Evolutionary conservation across 2,797 vertebrate genomes (phyloP), one percentile per base, ranked within the genome.

Genomic region (Scolopax rusticola): DNA sequence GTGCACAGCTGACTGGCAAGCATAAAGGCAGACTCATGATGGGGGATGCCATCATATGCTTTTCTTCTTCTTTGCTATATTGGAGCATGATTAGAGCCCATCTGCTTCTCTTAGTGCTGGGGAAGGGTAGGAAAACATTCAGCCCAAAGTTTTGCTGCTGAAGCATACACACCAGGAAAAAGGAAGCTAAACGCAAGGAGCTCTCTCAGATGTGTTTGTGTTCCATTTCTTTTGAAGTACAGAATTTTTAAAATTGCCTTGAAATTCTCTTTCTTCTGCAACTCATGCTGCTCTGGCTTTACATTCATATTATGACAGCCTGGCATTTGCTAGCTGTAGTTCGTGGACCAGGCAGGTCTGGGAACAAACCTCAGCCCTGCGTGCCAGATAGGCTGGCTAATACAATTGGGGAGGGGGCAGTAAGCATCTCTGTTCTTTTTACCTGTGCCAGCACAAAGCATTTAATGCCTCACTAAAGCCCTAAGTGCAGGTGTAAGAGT

Each of bases 1-100:
- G 83, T 92, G 84, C 77, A 87, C 96, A 95, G 94, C 96, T 94
- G 90, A 97, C 90, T 95, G 92, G 83, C 90, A 94, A 71, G 64
- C 88, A 84, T 59, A 93, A 77, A 97, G 84, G 86, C 90, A 95
- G 88, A 67, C 71, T 93, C 84, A 53, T 75, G 81, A 78, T 64
- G 80, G 88, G 93, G 86, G 59, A 84, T 95, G 77, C 86, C 86
- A 90, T 96, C 95, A 68, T 87, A 93, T 71, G 92, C 86, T 93
- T 94, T 95, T 91, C 69, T 94, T 91, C 84, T 91, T 70, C 93
- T 87, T 61, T 74, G 59, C 91, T 90, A 7, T 64, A 87, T 77
- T 13, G 28, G 73, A 85, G 84, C 33, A 68, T 85, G 84, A 92
- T 94, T 80, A 74, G 71, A 94, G 81, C 90, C 90, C 90, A 82